Conservation (phyloP, 37 sponge, comb jelly and placozoan genomes). For the Amphimedon queenslandica region DNA sequence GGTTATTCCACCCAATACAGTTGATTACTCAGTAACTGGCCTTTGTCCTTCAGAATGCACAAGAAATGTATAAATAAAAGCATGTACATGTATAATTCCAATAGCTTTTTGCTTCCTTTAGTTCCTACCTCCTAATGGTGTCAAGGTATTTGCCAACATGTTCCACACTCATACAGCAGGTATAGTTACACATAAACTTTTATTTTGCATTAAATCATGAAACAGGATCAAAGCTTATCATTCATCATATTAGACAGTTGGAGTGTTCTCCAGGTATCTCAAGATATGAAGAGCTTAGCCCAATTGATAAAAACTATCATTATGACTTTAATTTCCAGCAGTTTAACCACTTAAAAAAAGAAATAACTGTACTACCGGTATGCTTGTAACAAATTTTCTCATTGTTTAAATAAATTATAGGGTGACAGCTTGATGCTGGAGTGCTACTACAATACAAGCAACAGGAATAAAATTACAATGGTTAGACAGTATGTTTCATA, state of each 20-base stretch:
- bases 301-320: conserved; percentile 45
- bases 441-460: conserved; percentile 7
- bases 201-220: neutral
- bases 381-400: conserved; percentile 12
- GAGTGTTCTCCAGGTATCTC: neutral
- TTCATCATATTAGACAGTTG: neutral
- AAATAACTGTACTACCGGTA: conserved; percentile 36
- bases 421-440: conserved; percentile 8
- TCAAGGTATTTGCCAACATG: conserved; percentile 33
- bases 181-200: neutral
- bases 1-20: conserved; percentile 38
- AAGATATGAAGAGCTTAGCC: conserved; percentile 13
- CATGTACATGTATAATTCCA: neutral
- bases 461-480: conserved; percentile 3
- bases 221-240: neutral
- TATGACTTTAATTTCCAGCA: conserved; percentile 79
- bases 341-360: conserved; percentile 8
- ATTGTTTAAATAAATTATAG: neutral
- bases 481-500: neutral
- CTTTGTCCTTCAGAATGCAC: conserved; percentile 23
- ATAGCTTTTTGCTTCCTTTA: conserved; percentile 3
- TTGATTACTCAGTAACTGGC: conserved; percentile 10
- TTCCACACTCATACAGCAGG: conserved; percentile 53
- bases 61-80: conserved; percentile 4
- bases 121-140: conserved; percentile 29